These are phyloP conservation scores for Centruroides vittatus DNA, from an alignment of 1,140 invertebrate species.

Conservation along the genomic window DNA sequence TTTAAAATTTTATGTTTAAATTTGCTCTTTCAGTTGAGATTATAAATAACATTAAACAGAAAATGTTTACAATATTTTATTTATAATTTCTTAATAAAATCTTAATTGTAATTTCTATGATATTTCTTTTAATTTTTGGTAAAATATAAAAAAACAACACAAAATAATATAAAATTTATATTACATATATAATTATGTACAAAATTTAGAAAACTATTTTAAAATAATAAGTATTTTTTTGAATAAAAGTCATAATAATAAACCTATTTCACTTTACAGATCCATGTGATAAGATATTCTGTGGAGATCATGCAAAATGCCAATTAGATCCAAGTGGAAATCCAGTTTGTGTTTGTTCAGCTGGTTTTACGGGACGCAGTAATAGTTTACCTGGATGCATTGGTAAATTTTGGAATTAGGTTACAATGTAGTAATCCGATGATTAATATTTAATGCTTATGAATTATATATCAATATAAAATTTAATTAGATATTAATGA, in stretches of 20 bases:
- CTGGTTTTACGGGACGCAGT: conserved; percentile 48
- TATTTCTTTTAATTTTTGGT: no score
- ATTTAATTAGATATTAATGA: conserved; percentile 56
- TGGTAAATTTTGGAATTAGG: conserved; percentile 13
- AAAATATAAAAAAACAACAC: no score
- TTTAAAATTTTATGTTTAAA: no score
- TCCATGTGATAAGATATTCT: conserved; percentile 71
- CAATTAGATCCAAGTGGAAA: conserved; percentile 58
- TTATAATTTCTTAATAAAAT: no score
- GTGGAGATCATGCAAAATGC: conserved; percentile 76
- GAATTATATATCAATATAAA: neutral
- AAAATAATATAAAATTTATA: no score
- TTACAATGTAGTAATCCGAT: neutral
- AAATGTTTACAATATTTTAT: no score
- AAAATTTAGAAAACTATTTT: neutral
- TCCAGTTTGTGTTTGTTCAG: conserved; percentile 64
- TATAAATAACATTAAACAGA: no score
- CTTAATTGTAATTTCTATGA: no score
- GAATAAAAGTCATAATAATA: neutral
- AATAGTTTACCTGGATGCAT: conserved; percentile 58
- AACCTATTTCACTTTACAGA: conserved; percentile 37
- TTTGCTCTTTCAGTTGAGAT: no score
- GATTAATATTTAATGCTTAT: neutral
- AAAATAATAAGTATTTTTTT: neutral
- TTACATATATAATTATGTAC: no score